Percentiles rank a stretch among this genome's conserved stretches.
phyloP scores from a whole-genome alignment of 2,113 vertebrate genomes.

The Phodopus roborovskii region DNA sequence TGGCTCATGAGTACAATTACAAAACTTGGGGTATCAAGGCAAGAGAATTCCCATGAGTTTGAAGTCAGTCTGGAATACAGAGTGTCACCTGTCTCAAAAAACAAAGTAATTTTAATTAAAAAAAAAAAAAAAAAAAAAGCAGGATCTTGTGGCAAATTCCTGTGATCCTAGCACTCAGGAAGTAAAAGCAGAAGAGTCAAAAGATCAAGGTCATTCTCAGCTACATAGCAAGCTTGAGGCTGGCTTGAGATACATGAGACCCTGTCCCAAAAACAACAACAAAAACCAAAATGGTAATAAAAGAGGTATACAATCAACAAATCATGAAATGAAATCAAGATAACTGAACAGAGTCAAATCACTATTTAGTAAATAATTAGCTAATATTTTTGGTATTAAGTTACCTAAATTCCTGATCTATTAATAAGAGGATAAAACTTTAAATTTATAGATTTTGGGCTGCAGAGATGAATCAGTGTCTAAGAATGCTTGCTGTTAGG shows the following conservation, averaged over 20 bases:
- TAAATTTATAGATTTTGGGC: not conserved
- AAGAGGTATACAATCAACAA: not conserved
- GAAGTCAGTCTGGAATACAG: not conserved
- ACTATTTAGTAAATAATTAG: slow-evolving; percentile 11
- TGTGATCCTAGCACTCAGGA: not conserved
- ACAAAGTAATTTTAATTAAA: not conserved
- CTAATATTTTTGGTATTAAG: not conserved
- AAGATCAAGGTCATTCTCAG: not conserved
- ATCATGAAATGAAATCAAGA: not conserved
- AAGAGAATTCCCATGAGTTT: not conserved
- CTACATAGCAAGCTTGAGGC: not conserved
- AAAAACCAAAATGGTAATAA: not conserved
- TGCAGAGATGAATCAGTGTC: not conserved
- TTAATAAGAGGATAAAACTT: not conserved
- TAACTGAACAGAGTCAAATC: not conserved
- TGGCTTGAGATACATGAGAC: not conserved
- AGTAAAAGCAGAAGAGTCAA: not conserved
- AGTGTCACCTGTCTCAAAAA: not conserved
- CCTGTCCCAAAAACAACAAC: not conserved
- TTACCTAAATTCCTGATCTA: not conserved
- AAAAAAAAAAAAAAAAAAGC: not conserved
- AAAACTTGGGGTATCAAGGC: not conserved
- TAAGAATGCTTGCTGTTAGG: not conserved
- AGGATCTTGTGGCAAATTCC: not conserved
- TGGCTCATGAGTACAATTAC: not conserved